These are phyloP conservation scores for Batillaria attramentaria DNA, from an alignment of 1,140 invertebrate genomes.

Conservation along the genomic window DNA sequence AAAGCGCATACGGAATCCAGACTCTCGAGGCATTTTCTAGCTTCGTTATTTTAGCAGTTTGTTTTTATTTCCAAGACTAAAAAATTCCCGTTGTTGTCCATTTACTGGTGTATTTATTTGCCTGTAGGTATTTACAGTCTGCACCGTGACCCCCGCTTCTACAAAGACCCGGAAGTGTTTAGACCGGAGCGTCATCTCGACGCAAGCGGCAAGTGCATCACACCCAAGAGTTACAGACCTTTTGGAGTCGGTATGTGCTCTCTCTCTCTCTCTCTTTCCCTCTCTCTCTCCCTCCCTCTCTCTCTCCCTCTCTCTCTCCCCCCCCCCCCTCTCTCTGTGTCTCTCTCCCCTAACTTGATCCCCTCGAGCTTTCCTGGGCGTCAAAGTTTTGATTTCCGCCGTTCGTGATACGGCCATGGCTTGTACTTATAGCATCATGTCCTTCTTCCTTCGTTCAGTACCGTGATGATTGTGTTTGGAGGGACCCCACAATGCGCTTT, in stretches of 20 bases:
- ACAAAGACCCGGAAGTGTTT: slow-evolving; percentile 38
- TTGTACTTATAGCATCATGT: no score
- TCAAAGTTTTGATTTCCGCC: no score
- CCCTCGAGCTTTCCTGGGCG: not conserved
- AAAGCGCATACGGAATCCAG: no score
- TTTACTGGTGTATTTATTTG: no score
- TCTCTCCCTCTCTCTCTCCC: not conserved
- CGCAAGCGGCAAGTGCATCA: slow-evolving; percentile 17
- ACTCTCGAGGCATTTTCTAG: no score
- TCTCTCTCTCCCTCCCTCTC: not conserved
- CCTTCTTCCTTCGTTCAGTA: no score
- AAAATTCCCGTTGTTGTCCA: no score
- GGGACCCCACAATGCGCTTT: no score
- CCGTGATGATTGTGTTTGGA: no score
- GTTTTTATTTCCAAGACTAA: no score
- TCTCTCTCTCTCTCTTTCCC: not conserved
- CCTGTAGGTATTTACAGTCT: slow-evolving; percentile 78
- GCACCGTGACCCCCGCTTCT: slow-evolving; percentile 74
- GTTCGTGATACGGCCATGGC: no score
- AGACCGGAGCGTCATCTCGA: slow-evolving; percentile 40
- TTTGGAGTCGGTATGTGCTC: slow-evolving; percentile 45
- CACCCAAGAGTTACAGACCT: slow-evolving; percentile 35
- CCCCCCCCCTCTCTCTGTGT: not conserved
- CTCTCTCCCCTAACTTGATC: not conserved
- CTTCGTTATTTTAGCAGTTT: no score